These are phyloP conservation scores for Lamellibrachia satsuma DNA, from an alignment of 2,888 invertebrate species.

Conservation along the genomic window DNA sequence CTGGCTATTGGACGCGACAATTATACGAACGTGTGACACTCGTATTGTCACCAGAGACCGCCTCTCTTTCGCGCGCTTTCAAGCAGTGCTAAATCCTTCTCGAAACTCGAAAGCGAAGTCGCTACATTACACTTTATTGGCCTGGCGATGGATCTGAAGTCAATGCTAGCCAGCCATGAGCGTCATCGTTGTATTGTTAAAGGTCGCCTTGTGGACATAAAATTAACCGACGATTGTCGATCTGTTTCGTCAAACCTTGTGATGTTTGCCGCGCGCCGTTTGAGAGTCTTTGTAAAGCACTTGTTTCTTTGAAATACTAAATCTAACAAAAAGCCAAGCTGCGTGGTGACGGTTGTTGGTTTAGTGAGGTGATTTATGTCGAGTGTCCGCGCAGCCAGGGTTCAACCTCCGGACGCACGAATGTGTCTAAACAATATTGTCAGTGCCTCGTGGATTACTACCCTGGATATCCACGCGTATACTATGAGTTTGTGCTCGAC, in stretches of 20 bases:
- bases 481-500: no score
- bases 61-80: background rate
- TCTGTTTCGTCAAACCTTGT: background rate
- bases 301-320: conserved; percentile 8
- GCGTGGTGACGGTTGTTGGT: background rate
- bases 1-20: background rate
- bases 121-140: background rate
- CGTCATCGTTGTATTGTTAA: background rate
- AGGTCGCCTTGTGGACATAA: background rate
- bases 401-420: background rate
- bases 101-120: background rate
- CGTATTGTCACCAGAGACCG: background rate
- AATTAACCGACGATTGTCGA: background rate
- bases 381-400: background rate
- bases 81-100: background rate
- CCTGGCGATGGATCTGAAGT: background rate
- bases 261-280: background rate
- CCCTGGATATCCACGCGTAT: no score
- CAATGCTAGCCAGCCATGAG: background rate
- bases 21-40: background rate
- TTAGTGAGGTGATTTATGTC: conserved; percentile 3
- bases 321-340: background rate
- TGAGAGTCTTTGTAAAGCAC: background rate
- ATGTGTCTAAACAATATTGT: background rate
- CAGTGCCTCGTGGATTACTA: no score